Evolutionary conservation across 2,797 vertebrate species (phyloP).

Genomic region (Ibycter americanus): DNA sequence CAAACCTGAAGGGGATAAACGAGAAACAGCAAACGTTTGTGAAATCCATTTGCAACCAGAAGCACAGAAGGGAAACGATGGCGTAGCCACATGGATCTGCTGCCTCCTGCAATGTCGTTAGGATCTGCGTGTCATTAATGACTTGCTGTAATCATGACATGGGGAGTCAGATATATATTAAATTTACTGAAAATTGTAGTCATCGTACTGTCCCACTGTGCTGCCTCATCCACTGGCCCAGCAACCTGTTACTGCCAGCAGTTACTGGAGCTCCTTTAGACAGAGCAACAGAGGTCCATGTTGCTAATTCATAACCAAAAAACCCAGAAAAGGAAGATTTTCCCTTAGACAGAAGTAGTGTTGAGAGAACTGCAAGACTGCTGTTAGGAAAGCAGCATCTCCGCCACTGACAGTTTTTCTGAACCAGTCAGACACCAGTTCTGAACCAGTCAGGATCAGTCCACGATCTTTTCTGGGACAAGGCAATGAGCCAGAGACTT

Average conservation of each 20-base stretch:
- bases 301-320: background rate
- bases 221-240: background rate
- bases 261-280: background rate
- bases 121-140: background rate
- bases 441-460: background rate
- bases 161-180: background rate
- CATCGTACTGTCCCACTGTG: too few species aligned
- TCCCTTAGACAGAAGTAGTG: accelerated
- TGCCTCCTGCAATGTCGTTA: background rate
- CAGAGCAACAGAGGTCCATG: background rate
- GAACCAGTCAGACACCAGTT: background rate
- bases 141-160: background rate
- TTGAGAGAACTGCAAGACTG: background rate
- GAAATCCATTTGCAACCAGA: background rate
- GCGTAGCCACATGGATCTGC: accelerated
- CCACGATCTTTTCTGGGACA: background rate
- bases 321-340: background rate
- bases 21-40: background rate
- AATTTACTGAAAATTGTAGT: background rate
- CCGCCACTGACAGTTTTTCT: background rate
- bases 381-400: accelerated
- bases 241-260: background rate
- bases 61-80: background rate
- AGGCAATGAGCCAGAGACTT: background rate
- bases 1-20: background rate